phyloP scores from a whole-genome alignment of 2,113 vertebrate species.

The Zosterops japonicus region DNA sequence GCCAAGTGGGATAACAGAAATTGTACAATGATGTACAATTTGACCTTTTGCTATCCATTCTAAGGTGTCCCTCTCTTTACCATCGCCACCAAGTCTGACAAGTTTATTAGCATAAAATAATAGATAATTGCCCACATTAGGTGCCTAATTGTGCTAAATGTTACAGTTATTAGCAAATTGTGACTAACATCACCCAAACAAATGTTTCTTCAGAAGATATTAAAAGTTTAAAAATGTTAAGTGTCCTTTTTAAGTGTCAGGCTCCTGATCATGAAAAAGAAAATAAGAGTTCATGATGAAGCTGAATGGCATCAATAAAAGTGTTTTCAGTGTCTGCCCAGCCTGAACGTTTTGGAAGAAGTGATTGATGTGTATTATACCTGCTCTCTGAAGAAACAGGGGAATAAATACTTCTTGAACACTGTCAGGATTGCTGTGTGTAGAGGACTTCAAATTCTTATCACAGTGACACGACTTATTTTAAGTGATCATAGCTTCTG shows the following conservation, averaged over 20 bases:
- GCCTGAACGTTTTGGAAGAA: not conserved
- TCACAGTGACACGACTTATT: not conserved
- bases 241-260: not conserved
- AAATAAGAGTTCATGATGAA: not conserved
- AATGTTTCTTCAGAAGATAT: not conserved
- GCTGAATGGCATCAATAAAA: not conserved
- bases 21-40: not conserved
- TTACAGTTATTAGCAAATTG: not conserved
- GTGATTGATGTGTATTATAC: not conserved
- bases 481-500: not conserved
- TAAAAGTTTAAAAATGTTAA: not conserved
- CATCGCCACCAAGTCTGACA: not conserved
- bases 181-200: not conserved
- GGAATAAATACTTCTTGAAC: not conserved
- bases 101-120: not conserved
- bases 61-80: not conserved
- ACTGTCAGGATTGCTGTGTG: not conserved
- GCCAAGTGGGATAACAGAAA: not conserved
- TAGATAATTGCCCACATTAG: not conserved
- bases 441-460: not conserved
- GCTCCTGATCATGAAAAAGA: not conserved
- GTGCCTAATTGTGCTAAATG: not conserved
- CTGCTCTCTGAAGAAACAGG: not conserved
- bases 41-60: not conserved
- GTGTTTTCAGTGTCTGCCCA: not conserved